Percentiles rank a stretch among this genome's conserved stretches.
phyloP scores from a whole-genome alignment of 2,797 vertebrate species.

The Sciurus carolinensis region DNA sequence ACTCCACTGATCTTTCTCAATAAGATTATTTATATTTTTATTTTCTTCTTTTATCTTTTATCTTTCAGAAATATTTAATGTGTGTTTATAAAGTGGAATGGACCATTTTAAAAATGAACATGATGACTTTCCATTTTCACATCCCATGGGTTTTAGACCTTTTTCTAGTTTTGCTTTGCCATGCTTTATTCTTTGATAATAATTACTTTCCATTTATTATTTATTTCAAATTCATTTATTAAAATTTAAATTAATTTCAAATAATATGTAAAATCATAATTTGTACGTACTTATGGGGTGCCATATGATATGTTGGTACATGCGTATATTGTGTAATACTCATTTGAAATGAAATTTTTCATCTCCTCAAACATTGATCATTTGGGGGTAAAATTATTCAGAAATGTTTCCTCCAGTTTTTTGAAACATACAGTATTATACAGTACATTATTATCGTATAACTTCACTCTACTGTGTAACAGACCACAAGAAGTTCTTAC shows the following conservation, averaged over 20 bases:
- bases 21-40: background rate
- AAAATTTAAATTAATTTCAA: background rate
- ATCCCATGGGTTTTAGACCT: background rate
- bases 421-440: background rate
- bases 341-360: background rate
- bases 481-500: background rate
- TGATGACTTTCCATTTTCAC: background rate
- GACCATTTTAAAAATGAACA: background rate
- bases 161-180: background rate
- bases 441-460: background rate
- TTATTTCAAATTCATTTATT: background rate
- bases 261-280: no score
- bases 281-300: background rate
- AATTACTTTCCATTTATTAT: background rate
- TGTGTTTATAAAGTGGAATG: background rate
- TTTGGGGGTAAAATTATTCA: background rate
- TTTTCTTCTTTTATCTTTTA: background rate
- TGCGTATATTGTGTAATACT: background rate
- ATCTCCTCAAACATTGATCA: background rate
- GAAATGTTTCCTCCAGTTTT: background rate
- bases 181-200: background rate
- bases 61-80: background rate
- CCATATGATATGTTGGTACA: background rate
- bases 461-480: background rate
- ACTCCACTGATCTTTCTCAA: background rate